These are phyloP conservation scores for Anguilla megastoma DNA, from an alignment of 2,797 vertebrate genomes.

Conservation along the genomic window DNA sequence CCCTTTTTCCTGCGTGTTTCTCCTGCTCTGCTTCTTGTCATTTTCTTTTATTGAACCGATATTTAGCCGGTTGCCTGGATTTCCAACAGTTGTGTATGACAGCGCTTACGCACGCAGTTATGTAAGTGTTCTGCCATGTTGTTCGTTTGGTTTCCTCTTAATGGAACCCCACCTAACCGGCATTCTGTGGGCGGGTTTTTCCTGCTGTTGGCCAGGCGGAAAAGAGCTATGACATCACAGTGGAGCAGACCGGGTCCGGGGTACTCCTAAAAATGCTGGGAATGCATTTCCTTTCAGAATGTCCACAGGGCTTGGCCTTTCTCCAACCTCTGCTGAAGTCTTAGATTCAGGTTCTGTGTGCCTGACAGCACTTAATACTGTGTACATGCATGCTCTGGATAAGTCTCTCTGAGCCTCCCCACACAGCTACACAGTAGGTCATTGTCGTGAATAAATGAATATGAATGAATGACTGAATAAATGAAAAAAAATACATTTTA, in stretches of 20 bases:
- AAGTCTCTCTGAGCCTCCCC: too few relatives aligned
- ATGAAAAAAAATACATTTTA: too few relatives aligned
- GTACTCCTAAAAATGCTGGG: constrained; percentile 9
- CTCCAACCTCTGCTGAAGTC: neutral
- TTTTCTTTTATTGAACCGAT: neutral
- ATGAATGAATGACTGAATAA: too few relatives aligned
- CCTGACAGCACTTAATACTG: neutral
- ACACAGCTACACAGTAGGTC: too few relatives aligned
- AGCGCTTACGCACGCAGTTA: neutral
- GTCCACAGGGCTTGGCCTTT: neutral
- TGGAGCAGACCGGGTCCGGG: neutral
- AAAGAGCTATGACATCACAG: neutral
- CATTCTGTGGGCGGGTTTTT: neutral
- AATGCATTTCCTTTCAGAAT: constrained; percentile 6
- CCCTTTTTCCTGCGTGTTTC: neutral
- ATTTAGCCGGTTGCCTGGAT: constrained; percentile 30
- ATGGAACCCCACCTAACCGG: constrained; percentile 16
- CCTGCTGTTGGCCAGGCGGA: neutral
- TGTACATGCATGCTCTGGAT: too few relatives aligned
- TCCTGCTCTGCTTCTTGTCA: neutral
- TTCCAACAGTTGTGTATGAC: constrained; percentile 16
- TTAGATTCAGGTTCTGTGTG: neutral
- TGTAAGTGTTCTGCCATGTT: neutral
- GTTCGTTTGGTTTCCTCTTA: constrained; percentile 16
- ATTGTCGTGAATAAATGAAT: too few relatives aligned